A percentile compares a stretch with the other conserved stretches of the same genome.
phyloP scores from a whole-genome alignment of 2,797 vertebrate genomes.

The Danio choprae region DNA sequence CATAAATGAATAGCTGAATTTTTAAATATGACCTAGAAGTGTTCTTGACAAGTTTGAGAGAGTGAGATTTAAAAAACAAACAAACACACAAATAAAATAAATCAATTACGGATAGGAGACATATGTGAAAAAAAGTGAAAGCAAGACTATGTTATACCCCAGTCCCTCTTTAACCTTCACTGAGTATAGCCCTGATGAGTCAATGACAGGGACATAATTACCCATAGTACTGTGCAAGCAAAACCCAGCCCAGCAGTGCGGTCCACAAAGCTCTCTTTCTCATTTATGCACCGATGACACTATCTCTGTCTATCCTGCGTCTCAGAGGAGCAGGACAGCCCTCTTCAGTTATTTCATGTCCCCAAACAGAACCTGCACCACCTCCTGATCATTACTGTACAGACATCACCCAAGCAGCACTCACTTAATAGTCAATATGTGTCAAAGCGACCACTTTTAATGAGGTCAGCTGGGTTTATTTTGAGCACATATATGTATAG shows the following conservation, averaged over 20 bases:
- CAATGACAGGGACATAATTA: slow-evolving; percentile 53
- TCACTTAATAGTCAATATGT: slow-evolving; percentile 33
- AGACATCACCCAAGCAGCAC: slow-evolving; percentile 24
- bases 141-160: not conserved
- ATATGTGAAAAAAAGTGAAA: not conserved
- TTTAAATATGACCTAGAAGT: not conserved
- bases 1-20: not conserved
- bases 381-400: slow-evolving; percentile 46
- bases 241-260: slow-evolving; percentile 34
- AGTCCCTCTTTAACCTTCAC: slow-evolving; percentile 59
- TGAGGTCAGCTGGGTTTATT: slow-evolving; percentile 41
- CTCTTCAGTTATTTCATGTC: slow-evolving; percentile 51
- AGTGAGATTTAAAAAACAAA: not conserved
- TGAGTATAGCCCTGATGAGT: slow-evolving; percentile 43
- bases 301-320: slow-evolving; percentile 4
- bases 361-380: slow-evolving; percentile 37
- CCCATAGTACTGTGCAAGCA: slow-evolving; percentile 52
- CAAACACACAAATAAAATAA: not conserved
- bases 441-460: slow-evolving; percentile 36
- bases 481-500: slow-evolving; percentile 23
- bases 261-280: slow-evolving; percentile 37
- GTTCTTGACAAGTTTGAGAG: not conserved
- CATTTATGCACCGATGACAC: slow-evolving; percentile 48
- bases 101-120: not conserved
- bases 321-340: slow-evolving; percentile 37